Conservation (phyloP, 2,888 invertebrate genomes). For the Philhelius pedissequus region DNA sequence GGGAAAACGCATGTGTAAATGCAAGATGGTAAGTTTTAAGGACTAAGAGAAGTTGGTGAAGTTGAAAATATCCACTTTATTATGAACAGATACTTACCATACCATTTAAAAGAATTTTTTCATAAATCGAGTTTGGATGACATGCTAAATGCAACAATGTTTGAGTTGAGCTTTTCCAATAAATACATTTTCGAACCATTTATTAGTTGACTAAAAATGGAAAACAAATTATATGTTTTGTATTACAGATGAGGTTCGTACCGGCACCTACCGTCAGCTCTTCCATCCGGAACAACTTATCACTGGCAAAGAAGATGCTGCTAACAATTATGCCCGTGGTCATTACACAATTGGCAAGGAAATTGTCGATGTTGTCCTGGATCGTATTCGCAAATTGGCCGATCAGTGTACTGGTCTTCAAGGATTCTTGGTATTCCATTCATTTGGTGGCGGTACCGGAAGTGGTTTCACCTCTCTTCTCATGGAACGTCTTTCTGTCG, state of each 20-base stretch:
- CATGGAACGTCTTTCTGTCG: conserved; percentile 94
- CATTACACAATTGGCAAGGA: conserved; percentile 96
- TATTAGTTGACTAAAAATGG: too few species aligned
- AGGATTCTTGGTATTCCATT: conserved; percentile 96
- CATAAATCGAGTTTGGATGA: too few species aligned
- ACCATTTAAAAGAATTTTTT: too few species aligned
- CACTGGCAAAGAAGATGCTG: conserved; percentile 95
- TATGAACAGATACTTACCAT: too few species aligned
- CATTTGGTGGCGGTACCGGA: conserved; percentile 94
- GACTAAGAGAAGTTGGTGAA: too few species aligned
- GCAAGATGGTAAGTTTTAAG: too few species aligned
- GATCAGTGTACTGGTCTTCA: conserved; percentile 92
- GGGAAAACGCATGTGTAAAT: too few species aligned
- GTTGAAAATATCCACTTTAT: too few species aligned
- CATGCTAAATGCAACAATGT: too few species aligned
- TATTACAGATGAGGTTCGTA: conserved; percentile 87
- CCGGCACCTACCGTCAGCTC: conserved; percentile 89
- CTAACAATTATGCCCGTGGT: conserved; percentile 96
- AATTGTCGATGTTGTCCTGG: conserved; percentile 90
- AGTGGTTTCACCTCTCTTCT: conserved; percentile 95
- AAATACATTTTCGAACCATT: too few species aligned
- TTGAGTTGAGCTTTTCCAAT: too few species aligned
- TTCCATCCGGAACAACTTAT: conserved; percentile 96
- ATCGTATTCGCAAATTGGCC: conserved; percentile 88
- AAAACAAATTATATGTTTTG: too few species aligned